phyloP scores from a whole-genome alignment of 2,113 vertebrate species.

The Caracal caracal region DNA sequence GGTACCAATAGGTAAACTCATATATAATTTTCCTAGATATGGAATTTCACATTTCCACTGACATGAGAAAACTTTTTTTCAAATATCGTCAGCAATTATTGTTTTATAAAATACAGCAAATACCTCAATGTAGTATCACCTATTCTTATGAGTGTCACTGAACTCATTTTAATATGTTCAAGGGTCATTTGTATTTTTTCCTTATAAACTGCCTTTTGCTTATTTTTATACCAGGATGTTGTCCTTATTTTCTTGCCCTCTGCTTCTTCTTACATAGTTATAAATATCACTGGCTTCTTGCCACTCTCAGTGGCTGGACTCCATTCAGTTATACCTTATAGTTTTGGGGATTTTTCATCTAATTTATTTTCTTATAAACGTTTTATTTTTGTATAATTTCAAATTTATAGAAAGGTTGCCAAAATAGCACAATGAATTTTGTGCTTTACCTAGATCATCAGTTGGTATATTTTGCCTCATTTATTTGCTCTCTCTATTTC shows the following conservation, averaged over 20 bases:
- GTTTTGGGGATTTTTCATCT: neutral
- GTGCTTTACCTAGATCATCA: neutral
- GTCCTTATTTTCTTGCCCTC: neutral
- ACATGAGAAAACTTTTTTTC: neutral
- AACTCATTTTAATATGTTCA: neutral
- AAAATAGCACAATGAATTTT: neutral
- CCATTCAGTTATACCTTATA: neutral
- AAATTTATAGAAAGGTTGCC: neutral
- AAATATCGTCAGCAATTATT: neutral
- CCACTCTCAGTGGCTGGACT: neutral
- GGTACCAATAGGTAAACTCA: neutral
- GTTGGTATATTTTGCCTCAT: neutral
- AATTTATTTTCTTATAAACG: neutral
- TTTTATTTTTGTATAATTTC: slow-evolving; percentile 14
- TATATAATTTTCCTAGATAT: neutral
- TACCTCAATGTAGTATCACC: neutral
- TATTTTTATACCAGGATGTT: neutral
- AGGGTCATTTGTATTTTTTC: neutral
- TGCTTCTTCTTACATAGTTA: neutral
- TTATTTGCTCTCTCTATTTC: neutral
- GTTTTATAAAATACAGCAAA: neutral
- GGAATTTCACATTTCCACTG: neutral
- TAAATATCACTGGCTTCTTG: neutral
- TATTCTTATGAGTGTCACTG: neutral
- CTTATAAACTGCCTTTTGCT: neutral